Percentiles rank a stretch among this genome's conserved stretches.
phyloP scores from a whole-genome alignment of 2,113 vertebrate species.

The Pomatostomus ruficeps region DNA sequence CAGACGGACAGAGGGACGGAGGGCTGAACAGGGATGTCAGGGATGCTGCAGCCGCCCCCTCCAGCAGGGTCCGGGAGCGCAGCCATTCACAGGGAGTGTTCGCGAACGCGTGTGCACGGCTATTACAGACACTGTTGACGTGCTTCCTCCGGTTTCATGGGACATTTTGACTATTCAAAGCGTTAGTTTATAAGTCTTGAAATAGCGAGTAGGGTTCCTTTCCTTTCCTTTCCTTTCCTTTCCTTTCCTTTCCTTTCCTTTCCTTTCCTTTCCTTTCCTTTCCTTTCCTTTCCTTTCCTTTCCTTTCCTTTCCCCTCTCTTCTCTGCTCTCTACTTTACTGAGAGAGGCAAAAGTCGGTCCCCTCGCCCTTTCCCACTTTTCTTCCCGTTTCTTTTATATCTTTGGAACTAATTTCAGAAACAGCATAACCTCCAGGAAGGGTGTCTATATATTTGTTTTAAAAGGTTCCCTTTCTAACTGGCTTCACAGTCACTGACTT shows the following conservation, averaged over 20 bases:
- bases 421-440: background rate
- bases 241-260: no score
- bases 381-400: background rate
- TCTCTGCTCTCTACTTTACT: background rate
- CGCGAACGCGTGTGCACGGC: background rate
- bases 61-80: background rate
- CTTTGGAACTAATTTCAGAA: background rate
- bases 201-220: accelerated
- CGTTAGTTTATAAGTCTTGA: background rate
- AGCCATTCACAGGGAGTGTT: background rate
- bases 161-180: background rate
- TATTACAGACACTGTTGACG: background rate
- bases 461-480: background rate
- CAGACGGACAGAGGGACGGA: background rate
- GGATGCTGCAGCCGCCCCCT: background rate
- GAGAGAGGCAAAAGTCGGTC: background rate
- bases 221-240: accelerated
- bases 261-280: no score
- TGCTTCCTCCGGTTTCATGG: conserved; percentile 7
- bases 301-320: accelerated
- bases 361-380: background rate
- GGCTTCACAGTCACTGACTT: background rate
- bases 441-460: background rate
- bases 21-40: no score
- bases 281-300: accelerated